These are phyloP conservation scores for Conchocele bisecta DNA, from an alignment of 2,888 invertebrate genomes.

Conservation along the genomic window DNA sequence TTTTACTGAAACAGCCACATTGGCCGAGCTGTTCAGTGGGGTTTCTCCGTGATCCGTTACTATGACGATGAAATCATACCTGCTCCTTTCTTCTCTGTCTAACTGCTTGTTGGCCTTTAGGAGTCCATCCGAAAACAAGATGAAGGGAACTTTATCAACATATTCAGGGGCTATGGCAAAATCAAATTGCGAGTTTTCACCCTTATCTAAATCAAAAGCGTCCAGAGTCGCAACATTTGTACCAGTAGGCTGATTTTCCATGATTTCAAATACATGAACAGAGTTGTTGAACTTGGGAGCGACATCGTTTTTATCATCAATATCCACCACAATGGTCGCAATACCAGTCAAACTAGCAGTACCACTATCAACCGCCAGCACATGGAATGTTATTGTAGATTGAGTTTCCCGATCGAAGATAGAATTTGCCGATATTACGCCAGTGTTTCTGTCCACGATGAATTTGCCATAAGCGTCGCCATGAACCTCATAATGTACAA, in stretches of 20 bases:
- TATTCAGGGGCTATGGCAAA: conserved; percentile 55
- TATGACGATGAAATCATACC: conserved; percentile 65
- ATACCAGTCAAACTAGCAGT: conserved; percentile 58
- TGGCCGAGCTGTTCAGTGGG: conserved; percentile 61
- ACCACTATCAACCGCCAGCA: conserved; percentile 65
- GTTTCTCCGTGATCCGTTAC: conserved; percentile 65
- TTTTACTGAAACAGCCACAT: conserved; percentile 64
- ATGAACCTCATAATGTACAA: conserved; percentile 56
- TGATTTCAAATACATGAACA: conserved; percentile 47
- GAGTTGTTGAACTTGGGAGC: conserved; percentile 53
- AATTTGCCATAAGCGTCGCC: conserved; percentile 54
- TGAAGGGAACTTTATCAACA: conserved; percentile 62
- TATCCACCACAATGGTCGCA: conserved; percentile 54
- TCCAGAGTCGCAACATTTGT: conserved; percentile 47
- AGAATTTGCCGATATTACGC: conserved; percentile 61
- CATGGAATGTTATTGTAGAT: conserved; percentile 55
- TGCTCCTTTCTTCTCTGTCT: conserved; percentile 66
- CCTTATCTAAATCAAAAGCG: conserved; percentile 65
- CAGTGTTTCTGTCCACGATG: conserved; percentile 62
- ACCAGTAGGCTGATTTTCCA: conserved; percentile 53
- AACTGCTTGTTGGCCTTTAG: conserved; percentile 63
- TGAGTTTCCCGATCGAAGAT: conserved; percentile 66
- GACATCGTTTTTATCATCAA: conserved; percentile 63
- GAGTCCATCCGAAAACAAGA: conserved; percentile 62
- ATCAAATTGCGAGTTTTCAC: conserved; percentile 64